phyloP scores from a whole-genome alignment of 2,113 vertebrate species.

The Passer domesticus region DNA sequence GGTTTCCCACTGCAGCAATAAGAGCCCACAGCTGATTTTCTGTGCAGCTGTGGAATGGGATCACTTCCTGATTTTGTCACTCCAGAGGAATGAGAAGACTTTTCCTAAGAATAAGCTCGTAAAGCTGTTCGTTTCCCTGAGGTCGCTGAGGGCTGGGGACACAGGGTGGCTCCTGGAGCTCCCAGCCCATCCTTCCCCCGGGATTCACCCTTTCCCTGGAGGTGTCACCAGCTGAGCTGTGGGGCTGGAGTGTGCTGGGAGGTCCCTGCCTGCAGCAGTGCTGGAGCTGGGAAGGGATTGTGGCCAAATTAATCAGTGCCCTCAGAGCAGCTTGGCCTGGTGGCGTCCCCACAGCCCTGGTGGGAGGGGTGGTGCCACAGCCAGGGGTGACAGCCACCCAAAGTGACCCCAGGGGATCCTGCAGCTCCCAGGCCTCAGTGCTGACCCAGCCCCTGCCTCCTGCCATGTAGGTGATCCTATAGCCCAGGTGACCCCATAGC shows the following conservation, averaged over 20 bases:
- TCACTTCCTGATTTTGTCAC: neutral
- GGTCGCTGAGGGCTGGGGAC: neutral
- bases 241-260: neutral
- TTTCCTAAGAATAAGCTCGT: neutral
- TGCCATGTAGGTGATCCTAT: neutral
- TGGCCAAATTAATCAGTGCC: too few relatives aligned
- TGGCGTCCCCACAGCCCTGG: neutral
- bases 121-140: neutral
- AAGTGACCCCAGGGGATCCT: neutral
- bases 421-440: neutral
- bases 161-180: neutral
- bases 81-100: neutral
- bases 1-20: neutral
- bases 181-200: fast-evolving
- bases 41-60: neutral
- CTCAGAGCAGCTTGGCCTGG: neutral
- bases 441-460: neutral
- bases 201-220: neutral
- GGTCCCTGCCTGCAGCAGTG: neutral
- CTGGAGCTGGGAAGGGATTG: too few relatives aligned
- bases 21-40: neutral
- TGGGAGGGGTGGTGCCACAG: neutral
- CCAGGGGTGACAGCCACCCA: neutral
- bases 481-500: neutral
- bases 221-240: neutral